Evolutionary conservation across 2,113 vertebrate genomes (phyloP).

Genomic region (Periophthalmus modestus): DNA sequence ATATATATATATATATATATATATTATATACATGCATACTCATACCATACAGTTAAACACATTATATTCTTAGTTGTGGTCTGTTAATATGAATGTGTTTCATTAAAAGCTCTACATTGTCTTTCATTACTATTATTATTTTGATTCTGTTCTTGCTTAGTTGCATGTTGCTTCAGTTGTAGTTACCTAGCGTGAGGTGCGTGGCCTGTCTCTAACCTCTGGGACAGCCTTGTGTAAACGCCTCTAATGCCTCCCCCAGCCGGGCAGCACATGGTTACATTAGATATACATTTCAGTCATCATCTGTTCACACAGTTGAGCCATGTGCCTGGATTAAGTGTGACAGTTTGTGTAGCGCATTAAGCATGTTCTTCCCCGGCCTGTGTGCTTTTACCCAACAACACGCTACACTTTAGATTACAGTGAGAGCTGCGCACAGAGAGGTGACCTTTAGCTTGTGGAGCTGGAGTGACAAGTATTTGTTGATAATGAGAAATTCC

Average conservation of each 20-base stretch:
- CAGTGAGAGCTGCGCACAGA: constrained; percentile 19
- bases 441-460: constrained; percentile 42
- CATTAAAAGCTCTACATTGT: no score
- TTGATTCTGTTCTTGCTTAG: not conserved
- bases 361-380: not conserved
- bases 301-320: constrained; percentile 13
- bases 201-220: not conserved
- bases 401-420: constrained; percentile 20
- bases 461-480: constrained; percentile 42
- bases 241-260: not conserved
- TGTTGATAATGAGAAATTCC: constrained; percentile 67
- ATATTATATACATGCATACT: no score
- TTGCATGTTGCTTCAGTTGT: not conserved
- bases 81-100: not conserved
- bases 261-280: not conserved
- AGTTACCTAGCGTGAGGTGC: not conserved
- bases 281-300: not conserved
- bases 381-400: not conserved
- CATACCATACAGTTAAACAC: no score
- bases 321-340: constrained; percentile 6
- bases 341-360: constrained; percentile 13
- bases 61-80: not conserved
- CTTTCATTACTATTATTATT: no score
- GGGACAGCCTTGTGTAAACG: not conserved
- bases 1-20: no score